phyloP scores from a whole-genome alignment of 2,888 invertebrate genomes.

The Charanyca ferruginea region DNA sequence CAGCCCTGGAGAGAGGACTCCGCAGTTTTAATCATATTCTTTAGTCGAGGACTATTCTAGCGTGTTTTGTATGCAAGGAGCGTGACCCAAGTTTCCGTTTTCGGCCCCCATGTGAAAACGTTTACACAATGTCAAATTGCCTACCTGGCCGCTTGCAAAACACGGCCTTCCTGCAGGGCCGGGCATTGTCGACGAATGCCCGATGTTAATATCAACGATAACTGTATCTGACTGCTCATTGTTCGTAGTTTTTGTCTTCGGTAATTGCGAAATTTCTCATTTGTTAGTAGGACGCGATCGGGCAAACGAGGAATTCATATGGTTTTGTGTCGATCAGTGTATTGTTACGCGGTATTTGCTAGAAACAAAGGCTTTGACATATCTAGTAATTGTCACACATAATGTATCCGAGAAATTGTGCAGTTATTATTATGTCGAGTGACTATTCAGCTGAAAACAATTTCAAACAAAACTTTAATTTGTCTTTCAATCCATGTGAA shows the following conservation, averaged over 20 bases:
- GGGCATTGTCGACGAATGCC: slow-evolving; percentile 70
- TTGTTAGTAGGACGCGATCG: slow-evolving; percentile 49
- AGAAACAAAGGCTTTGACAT: slow-evolving; percentile 49
- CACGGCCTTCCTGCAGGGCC: slow-evolving; percentile 78
- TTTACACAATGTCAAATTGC: slow-evolving; percentile 87
- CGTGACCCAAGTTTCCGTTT: slow-evolving; percentile 86
- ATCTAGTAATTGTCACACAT: slow-evolving; percentile 21
- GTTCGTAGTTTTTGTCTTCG: slow-evolving; percentile 62
- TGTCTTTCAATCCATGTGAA: not conserved
- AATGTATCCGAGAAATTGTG: slow-evolving; percentile 29
- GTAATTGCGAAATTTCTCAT: slow-evolving; percentile 63
- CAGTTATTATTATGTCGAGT: slow-evolving; percentile 1
- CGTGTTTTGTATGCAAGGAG: slow-evolving; percentile 80
- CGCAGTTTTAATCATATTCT: slow-evolving; percentile 59
- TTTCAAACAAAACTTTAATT: slow-evolving; percentile 1
- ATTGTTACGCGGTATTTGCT: slow-evolving; percentile 46
- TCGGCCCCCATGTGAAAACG: slow-evolving; percentile 84
- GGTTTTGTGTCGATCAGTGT: slow-evolving; percentile 50
- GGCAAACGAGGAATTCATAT: slow-evolving; percentile 55
- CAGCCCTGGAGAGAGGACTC: slow-evolving; percentile 38
- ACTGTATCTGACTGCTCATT: slow-evolving; percentile 67
- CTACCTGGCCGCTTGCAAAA: slow-evolving; percentile 82
- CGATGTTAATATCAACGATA: slow-evolving; percentile 67
- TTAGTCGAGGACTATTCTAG: slow-evolving; percentile 56
- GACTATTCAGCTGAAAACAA: slow-evolving; percentile 11